These are phyloP conservation scores for Arnoldichthys spilopterus DNA, from an alignment of 2,797 vertebrate species.

Conservation along the genomic window DNA sequence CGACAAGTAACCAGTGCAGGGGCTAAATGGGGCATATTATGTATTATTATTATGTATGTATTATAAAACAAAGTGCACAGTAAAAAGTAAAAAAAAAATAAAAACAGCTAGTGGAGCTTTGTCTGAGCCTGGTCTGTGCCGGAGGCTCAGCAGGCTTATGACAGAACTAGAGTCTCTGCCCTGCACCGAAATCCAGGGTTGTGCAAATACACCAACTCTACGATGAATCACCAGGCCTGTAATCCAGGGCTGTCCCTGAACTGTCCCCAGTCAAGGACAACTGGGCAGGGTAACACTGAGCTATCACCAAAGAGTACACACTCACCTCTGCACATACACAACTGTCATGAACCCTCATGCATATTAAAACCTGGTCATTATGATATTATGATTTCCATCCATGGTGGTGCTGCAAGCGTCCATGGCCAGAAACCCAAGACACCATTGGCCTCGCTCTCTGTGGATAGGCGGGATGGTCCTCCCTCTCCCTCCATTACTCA, in stretches of 20 bases:
- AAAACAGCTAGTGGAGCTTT: constrained; percentile 10
- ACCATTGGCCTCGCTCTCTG: no score
- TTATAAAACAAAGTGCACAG: no score
- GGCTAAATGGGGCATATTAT: not conserved
- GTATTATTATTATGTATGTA: no score
- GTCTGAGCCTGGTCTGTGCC: not conserved
- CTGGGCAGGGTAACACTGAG: constrained; percentile 10
- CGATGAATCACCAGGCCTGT: constrained; percentile 44
- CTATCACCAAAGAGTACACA: constrained; percentile 23
- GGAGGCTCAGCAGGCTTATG: not conserved
- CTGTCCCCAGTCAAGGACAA: constrained; percentile 38
- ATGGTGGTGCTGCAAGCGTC: no score
- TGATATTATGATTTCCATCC: no score
- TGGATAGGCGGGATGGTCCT: no score
- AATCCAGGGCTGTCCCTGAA: constrained; percentile 20
- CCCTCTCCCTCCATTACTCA: no score
- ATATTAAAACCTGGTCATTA: not conserved
- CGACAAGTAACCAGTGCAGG: not conserved
- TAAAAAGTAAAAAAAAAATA: not conserved
- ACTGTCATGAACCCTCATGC: not conserved
- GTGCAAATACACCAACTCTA: constrained; percentile 5
- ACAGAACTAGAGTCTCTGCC: constrained; percentile 1
- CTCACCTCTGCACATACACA: constrained; percentile 5
- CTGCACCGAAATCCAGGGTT: constrained; percentile 2
- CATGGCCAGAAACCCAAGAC: no score